Evolutionary conservation across 2,113 vertebrate genomes (phyloP).

Genomic region (Vidua macroura): DNA sequence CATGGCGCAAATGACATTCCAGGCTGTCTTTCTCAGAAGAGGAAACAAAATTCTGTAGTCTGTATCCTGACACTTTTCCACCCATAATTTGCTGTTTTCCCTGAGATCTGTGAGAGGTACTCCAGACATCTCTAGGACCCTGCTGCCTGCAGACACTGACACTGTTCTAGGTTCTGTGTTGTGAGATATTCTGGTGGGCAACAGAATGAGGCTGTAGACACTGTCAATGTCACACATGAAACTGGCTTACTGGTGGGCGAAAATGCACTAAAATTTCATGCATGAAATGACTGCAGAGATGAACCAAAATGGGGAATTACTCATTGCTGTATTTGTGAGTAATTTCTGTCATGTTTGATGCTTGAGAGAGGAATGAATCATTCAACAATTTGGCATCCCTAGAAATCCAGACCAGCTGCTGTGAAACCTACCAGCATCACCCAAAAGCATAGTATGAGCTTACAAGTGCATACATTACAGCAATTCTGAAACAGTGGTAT

Average conservation of each 20-base stretch:
- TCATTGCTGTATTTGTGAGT: background rate
- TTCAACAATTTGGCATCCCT: background rate
- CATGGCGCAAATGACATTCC: background rate
- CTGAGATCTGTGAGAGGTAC: background rate
- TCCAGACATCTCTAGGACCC: background rate
- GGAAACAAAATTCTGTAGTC: background rate
- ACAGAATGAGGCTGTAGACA: background rate
- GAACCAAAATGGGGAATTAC: background rate
- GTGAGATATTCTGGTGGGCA: background rate
- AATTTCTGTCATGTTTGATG: background rate
- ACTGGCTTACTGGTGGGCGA: background rate
- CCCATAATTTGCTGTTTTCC: background rate
- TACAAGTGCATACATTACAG: background rate
- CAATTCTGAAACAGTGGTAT: background rate
- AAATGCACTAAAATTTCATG: background rate
- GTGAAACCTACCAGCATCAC: background rate
- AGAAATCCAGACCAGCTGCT: background rate
- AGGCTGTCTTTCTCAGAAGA: background rate
- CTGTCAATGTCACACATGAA: fast-evolving
- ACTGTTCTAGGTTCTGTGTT: background rate
- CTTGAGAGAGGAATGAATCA: background rate
- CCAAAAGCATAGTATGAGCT: background rate
- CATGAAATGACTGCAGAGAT: background rate
- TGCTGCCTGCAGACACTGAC: background rate
- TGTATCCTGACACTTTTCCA: background rate